Evolutionary conservation across 2,888 invertebrate genomes (phyloP).

Genomic region (Drepanosiphum platanoidis): DNA sequence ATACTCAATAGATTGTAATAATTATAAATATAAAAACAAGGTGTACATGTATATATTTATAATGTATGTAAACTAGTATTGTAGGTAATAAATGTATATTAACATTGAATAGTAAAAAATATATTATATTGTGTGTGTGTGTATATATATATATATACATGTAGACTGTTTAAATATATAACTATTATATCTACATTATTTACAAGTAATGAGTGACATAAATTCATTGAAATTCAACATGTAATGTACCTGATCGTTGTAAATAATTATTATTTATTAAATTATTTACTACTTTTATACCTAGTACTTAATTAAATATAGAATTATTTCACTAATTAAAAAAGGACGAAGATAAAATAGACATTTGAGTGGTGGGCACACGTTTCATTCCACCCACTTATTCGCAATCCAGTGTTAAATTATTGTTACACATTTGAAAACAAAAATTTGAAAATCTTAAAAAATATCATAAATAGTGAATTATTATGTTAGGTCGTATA

Average conservation of each 20-base stretch:
- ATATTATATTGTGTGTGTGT: not conserved
- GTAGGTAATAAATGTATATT: not conserved
- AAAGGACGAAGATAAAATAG: not conserved
- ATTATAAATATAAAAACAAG: not conserved
- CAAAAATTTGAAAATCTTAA: not conserved
- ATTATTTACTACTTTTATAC: not conserved
- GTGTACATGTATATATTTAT: not conserved
- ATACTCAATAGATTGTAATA: not conserved
- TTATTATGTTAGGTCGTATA: too few species aligned
- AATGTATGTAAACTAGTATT: not conserved
- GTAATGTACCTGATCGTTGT: not conserved
- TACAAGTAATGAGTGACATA: not conserved
- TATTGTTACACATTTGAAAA: not conserved
- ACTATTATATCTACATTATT: too few species aligned
- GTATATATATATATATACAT: not conserved
- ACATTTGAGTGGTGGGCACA: not conserved
- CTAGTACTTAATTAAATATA: not conserved
- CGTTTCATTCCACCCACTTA: not conserved
- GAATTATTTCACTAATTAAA: not conserved
- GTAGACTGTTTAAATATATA: not conserved
- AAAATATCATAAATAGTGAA: too few species aligned
- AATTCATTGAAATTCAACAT: not conserved
- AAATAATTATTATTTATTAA: not conserved
- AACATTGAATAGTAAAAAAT: not conserved
- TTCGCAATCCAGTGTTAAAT: not conserved